Evolutionary conservation across 35 echinoderm and acorn worm species (phyloP).

Genomic region (Ptychodera flava): DNA sequence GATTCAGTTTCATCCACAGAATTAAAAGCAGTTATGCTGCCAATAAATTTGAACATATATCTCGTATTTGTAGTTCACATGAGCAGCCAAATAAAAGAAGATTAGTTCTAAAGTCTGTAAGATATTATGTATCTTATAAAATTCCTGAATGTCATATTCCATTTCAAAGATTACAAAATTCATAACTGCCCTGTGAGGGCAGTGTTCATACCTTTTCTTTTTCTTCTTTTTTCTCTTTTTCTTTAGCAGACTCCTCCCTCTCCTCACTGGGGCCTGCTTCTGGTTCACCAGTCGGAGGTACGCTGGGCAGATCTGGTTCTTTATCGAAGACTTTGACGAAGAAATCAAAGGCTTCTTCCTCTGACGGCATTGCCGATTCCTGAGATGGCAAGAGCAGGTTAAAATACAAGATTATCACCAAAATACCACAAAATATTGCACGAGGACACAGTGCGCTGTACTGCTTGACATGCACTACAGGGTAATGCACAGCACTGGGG

Average conservation of each 20-base stretch:
- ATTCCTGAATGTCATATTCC: too few relatives aligned
- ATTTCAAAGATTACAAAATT: too few relatives aligned
- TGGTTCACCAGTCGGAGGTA: neutral
- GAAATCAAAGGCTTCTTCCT: conserved; percentile 79
- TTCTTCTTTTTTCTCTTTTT: neutral
- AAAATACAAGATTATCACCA: neutral
- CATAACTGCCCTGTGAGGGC: too few relatives aligned
- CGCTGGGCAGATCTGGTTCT: conserved; percentile 14
- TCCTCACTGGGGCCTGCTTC: neutral
- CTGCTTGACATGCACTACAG: neutral
- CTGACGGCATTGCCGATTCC: conserved; percentile 67
- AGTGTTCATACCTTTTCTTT: neutral
- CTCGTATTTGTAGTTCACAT: too few relatives aligned
- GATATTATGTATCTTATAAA: too few relatives aligned
- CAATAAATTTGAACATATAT: too few relatives aligned
- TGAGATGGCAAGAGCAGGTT: conserved; percentile 1
- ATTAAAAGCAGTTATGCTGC: too few relatives aligned
- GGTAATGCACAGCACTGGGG: neutral
- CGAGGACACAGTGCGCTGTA: neutral
- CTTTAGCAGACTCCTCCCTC: neutral
- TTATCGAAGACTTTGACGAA: conserved; percentile 73
- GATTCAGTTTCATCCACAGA: too few relatives aligned
- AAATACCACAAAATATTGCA: neutral
- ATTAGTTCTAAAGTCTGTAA: too few relatives aligned
- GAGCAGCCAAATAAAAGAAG: too few relatives aligned